These are phyloP conservation scores for Tanaodytes sp. DNA, from an alignment of 2,888 invertebrate species.

Conservation along the genomic window DNA sequence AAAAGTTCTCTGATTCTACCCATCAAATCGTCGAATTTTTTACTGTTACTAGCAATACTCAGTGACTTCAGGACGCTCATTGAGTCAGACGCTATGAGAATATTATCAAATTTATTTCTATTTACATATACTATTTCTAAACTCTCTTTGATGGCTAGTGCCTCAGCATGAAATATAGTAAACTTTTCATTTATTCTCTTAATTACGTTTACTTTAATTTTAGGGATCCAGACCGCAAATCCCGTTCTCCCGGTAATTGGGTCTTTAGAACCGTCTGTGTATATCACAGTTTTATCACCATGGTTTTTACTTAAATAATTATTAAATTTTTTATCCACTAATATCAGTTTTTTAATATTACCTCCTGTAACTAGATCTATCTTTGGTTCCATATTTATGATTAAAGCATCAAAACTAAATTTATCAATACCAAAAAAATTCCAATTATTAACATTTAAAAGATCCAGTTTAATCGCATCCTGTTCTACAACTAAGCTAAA, in stretches of 20 bases:
- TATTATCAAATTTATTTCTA: not conserved
- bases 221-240: not conserved
- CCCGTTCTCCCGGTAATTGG: not conserved
- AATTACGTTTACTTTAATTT: too few species aligned
- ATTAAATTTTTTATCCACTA: not conserved
- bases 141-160: not conserved
- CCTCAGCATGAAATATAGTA: conserved; percentile 11
- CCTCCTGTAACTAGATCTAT: not conserved
- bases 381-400: not conserved
- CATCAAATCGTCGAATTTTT: not conserved
- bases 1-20: not conserved
- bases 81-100: not conserved
- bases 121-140: not conserved
- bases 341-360: not conserved
- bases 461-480: not conserved
- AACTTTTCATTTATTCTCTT: too few species aligned
- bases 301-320: not conserved
- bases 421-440: too few species aligned
- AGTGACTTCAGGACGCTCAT: not conserved
- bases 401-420: too few species aligned
- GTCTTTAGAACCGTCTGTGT: conserved; percentile 8
- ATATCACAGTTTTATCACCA: not conserved
- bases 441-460: not conserved
- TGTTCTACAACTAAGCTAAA: not conserved
- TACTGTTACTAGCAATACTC: not conserved